phyloP scores from a whole-genome alignment of 2,888 invertebrate genomes.

The Girardia tigrina region DNA sequence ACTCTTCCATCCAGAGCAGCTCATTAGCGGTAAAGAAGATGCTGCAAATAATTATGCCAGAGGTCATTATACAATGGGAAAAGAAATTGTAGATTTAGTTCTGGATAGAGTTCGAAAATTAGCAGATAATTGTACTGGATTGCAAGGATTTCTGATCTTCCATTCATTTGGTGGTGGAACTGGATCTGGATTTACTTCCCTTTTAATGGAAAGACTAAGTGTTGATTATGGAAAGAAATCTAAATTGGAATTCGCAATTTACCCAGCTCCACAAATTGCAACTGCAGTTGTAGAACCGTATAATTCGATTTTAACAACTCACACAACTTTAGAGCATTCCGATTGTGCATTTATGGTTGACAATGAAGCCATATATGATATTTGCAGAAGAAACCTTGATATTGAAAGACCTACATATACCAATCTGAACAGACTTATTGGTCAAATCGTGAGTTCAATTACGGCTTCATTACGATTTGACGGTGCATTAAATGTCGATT shows the following conservation, averaged over 20 bases:
- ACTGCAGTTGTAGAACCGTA: constrained; percentile 52
- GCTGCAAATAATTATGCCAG: constrained; percentile 44
- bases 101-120: constrained; percentile 51
- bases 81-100: constrained; percentile 42
- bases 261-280: constrained; percentile 43
- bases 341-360: constrained; percentile 62
- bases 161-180: constrained; percentile 42
- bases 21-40: constrained; percentile 43
- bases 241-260: constrained; percentile 46
- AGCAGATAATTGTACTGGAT: constrained; percentile 38
- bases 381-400: constrained; percentile 62
- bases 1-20: constrained; percentile 43
- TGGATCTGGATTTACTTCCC: constrained; percentile 41
- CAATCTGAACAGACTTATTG: constrained; percentile 77
- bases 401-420: constrained; percentile 72
- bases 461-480: constrained; percentile 51
- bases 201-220: constrained; percentile 58
- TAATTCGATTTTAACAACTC: constrained; percentile 82
- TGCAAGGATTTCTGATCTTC: constrained; percentile 65
- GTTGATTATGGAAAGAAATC: constrained; percentile 55
- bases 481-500: constrained; percentile 52
- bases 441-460: constrained; percentile 59
- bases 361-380: constrained; percentile 46
- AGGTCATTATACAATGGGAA: constrained; percentile 43
- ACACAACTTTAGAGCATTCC: constrained; percentile 78